Evolutionary conservation across 2,797 vertebrate genomes (phyloP).

Genomic region (Lemur catta): DNA sequence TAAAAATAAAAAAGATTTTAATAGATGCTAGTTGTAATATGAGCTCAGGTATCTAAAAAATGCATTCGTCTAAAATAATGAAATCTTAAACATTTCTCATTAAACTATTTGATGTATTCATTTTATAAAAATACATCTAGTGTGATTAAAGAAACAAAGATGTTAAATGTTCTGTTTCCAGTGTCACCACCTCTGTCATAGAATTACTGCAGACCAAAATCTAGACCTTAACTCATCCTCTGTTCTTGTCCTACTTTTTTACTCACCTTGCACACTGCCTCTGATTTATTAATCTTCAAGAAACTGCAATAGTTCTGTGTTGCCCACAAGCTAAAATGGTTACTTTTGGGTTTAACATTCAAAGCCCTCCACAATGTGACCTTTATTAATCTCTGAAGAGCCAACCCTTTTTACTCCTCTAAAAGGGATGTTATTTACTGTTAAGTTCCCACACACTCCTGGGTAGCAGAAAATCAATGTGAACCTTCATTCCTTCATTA

Average conservation of each 20-base stretch:
- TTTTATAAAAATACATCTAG: not conserved
- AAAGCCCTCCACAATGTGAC: not conserved
- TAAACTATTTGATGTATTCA: not conserved
- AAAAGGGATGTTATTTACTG: not conserved
- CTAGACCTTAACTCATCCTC: not conserved
- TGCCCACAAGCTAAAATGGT: not conserved
- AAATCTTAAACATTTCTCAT: not conserved
- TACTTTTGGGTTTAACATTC: not conserved
- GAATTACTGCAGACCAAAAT: not conserved
- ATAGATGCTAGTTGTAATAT: not conserved
- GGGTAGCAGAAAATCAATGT: not conserved
- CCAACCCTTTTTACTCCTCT: not conserved
- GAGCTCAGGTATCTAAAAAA: not conserved
- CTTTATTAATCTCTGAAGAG: not conserved
- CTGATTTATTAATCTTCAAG: not conserved
- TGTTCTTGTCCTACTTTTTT: not conserved
- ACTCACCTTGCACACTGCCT: not conserved
- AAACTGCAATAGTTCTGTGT: not conserved
- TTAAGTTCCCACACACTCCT: not conserved
- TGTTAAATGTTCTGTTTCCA: fast-evolving
- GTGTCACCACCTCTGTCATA: fast-evolving
- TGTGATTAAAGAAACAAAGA: not conserved
- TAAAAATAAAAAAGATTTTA: not conserved
- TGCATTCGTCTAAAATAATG: not conserved
- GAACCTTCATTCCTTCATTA: not conserved